Base-by-base conservation (phyloP, 2,888 invertebrate species). In the Zelleria hepariella region DNA sequence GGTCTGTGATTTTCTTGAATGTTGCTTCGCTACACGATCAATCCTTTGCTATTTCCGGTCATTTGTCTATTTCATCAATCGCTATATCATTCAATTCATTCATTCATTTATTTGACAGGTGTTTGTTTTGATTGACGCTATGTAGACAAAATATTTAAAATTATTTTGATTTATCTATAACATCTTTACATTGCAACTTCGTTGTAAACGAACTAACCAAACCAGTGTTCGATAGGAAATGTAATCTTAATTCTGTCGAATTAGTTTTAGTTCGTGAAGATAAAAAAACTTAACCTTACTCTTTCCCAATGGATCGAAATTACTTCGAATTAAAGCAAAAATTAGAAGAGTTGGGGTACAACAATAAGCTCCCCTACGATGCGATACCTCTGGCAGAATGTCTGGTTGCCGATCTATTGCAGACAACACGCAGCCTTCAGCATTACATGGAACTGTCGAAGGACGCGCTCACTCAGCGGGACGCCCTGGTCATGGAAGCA, bases 361-460 rank as follows among this genome's bases (percentile, higher is more conserved):
- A 91, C 53, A 94, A 96, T 71, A 86, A 92, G 1, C 86, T 97
- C 63, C 93, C 93, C 0, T 78, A 93, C 15, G 95, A 96, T 63
- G 93, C 94, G 53, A 89, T 96, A 49, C 93, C 95, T 47, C 82
- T 98, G 64, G 95, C 96, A 65, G 94, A 95, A 80, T 92, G 92
- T 72, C 78, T 98, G 61, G 85, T 97, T 59, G 92, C 93, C 53
- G 97, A 98, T 82, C 90, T 97, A 61, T 89, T 96, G 62, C 94
- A 95, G 75, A 96, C 96, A 7, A 97, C 96, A n/a, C 93, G 94
- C 66, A 96, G 94, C 72, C 87, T 97, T 59, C 93, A 95, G 72
- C 94, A 96, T 82, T 94, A 95, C 64, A 96, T 96, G 90, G 90
- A 92, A 62, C 83, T 94, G 67, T 92, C 94, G 5, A 91, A 93